Base-by-base conservation (phyloP, 2,113 vertebrate genomes). In the Ancistrus triradiatus region DNA sequence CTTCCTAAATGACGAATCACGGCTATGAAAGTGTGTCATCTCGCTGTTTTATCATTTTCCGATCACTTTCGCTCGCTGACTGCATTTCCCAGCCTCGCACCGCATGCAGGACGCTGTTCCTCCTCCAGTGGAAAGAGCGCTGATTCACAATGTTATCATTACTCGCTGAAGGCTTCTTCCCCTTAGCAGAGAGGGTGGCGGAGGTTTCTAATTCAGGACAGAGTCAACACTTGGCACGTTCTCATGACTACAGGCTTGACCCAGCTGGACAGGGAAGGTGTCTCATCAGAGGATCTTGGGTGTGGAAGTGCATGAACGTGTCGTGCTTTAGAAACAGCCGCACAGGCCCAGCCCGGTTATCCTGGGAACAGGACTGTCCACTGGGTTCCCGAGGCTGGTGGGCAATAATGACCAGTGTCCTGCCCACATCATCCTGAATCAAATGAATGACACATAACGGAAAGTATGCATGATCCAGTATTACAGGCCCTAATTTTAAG, bases 361-460 rank as follows among this genome's bases (percentile, higher is more conserved):
- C 47, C 58, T 63, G 53, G 68, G 40, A 70, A 70, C 37, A 44
- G 7, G 15, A 11, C 13, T n/a, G 9, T 15, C 28, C 10, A 5
- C 6, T 33, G 22, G 47, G 24, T 74, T 70, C 46, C 58, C 6
- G 25, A 19, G 40, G 21, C 24, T 59, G 35, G 14, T 31, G 15
- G 10, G 51, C 33, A 21, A 7, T n/a, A 53, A 53, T 15, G 35
- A n/a, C 35, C 14, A 37, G 2, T 6, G 35, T 13, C 46, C 33
- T 48, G 37, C 25, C 28, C 35, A 42, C 19, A 57, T 21, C 25
- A 59, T 14, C 11, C 25, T 40, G 17, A 18, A 40, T 35, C 9
- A 61, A 58, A n/a, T 53, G 48, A 62, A 61, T 49, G 43, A 62
- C 63, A 60, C 28, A 31, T n/a, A 22, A 28, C 33, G 35, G 31